phyloP scores from a whole-genome alignment of 1,140 invertebrate genomes.

The Psilanteris sp. region DNA sequence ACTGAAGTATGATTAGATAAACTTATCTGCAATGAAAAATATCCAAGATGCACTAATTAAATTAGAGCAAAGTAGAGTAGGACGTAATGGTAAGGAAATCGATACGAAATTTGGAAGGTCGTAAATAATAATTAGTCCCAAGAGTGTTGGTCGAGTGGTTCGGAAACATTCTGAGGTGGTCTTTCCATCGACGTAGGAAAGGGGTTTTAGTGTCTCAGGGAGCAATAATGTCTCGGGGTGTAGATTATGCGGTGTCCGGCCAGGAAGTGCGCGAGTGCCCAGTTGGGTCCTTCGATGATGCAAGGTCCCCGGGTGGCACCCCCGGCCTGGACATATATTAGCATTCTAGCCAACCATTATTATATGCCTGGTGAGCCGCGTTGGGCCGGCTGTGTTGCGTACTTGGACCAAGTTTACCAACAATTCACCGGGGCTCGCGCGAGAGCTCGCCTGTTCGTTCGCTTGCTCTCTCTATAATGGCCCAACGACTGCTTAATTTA shows the following conservation, averaged over 20 bases:
- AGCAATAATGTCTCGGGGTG: constrained; percentile 79
- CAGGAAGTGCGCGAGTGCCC: constrained; percentile 75
- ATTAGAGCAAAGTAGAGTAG: constrained; percentile 2
- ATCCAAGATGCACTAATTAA: too few relatives aligned
- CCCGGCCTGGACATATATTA: constrained; percentile 79
- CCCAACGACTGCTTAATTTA: constrained; percentile 79
- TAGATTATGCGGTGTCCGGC: constrained; percentile 79
- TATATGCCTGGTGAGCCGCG: constrained; percentile 78
- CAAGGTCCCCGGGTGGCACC: constrained; percentile 79
- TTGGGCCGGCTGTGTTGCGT: constrained; percentile 77
- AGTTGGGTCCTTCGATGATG: constrained; percentile 80
- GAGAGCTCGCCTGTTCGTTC: constrained; percentile 54
- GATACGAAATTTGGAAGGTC: constrained; percentile 37
- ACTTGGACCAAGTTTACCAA: constrained; percentile 81
- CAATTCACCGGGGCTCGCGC: constrained; percentile 78
- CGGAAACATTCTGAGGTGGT: constrained; percentile 49
- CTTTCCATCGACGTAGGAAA: constrained; percentile 37
- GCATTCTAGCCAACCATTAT: constrained; percentile 80
- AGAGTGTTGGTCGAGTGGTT: constrained; percentile 39
- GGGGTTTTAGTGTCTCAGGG: constrained; percentile 79
- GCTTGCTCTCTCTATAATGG: constrained; percentile 76
- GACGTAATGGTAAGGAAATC: constrained; percentile 4
- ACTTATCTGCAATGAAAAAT: too few relatives aligned
- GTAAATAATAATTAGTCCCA: constrained; percentile 57
- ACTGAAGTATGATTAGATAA: too few relatives aligned